These are phyloP conservation scores for Nomada flava DNA, from an alignment of 2,888 invertebrate genomes.

Conservation along the genomic window DNA sequence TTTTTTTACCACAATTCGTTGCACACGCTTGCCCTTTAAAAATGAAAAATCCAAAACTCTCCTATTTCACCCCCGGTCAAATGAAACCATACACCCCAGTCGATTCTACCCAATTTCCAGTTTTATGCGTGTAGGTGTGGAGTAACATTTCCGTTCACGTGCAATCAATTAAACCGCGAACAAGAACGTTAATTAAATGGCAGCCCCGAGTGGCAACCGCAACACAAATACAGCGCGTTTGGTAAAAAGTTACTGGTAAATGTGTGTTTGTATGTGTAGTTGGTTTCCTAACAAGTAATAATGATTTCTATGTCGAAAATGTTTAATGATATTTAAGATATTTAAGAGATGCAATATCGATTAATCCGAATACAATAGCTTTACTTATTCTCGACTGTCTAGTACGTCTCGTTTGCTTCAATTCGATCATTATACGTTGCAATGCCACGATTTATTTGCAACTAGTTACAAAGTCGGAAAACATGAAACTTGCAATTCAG, in stretches of 20 bases:
- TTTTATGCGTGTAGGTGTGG: background rate
- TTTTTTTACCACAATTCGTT: too few relatives aligned
- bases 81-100: too few relatives aligned
- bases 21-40: too few relatives aligned
- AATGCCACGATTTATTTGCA: background rate
- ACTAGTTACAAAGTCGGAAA: background rate
- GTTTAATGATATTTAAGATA: too few relatives aligned
- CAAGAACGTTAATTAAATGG: slow-evolving; percentile 37
- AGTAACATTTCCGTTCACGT: background rate
- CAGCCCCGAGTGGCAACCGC: background rate
- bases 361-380: too few relatives aligned
- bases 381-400: too few relatives aligned
- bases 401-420: too few relatives aligned
- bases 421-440: background rate
- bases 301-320: too few relatives aligned
- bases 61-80: too few relatives aligned
- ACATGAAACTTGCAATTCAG: background rate
- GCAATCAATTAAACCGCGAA: slow-evolving; percentile 17
- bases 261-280: background rate
- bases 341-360: too few relatives aligned
- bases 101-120: background rate
- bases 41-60: too few relatives aligned
- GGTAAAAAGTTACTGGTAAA: background rate
- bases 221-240: background rate
- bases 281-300: background rate